Percentiles rank a stretch among this genome's conserved stretches.
Conservation (phyloP, 2,888 invertebrate genomes). For the Drosophila dives region DNA sequence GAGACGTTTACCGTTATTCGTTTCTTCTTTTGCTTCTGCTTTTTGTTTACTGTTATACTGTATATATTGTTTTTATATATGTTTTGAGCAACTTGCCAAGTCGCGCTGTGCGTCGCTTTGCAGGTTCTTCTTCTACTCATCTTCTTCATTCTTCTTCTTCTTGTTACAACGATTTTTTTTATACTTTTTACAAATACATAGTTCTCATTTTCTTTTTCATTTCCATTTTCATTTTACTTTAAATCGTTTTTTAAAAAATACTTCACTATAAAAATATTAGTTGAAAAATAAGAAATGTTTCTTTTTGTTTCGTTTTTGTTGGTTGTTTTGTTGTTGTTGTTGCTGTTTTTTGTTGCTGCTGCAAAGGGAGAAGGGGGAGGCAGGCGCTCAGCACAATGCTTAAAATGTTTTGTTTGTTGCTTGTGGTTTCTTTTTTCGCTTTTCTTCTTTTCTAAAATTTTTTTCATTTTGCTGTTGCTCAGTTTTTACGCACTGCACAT, state of each 20-base stretch:
- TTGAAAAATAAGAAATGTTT: constrained; percentile 76
- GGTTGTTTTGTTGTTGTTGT: constrained; percentile 22
- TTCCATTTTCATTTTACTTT: constrained; percentile 21
- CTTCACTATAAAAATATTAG: constrained; percentile 75
- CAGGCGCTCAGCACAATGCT: constrained; percentile 61
- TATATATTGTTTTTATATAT: constrained; percentile 18
- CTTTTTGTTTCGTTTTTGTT: constrained; percentile 18
- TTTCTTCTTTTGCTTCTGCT: constrained; percentile 22
- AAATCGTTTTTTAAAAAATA: constrained; percentile 67
- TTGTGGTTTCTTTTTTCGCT: constrained; percentile 64
- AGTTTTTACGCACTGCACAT: background rate
- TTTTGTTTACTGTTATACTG: constrained; percentile 36
- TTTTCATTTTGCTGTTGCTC: constrained; percentile 49
- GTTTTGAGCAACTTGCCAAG: constrained; percentile 70
- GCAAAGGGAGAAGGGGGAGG: constrained; percentile 39
- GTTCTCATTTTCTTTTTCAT: constrained; percentile 24
- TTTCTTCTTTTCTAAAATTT: constrained; percentile 38
- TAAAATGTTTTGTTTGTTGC: constrained; percentile 53
- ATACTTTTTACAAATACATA: constrained; percentile 56
- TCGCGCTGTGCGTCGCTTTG: constrained; percentile 72
- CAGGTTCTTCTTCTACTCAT: constrained; percentile 49
- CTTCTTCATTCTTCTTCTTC: constrained; percentile 3
- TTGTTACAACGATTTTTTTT: constrained; percentile 57
- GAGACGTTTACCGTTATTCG: constrained; percentile 55
- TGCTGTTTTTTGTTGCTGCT: constrained; percentile 24